phyloP scores from a whole-genome alignment of 2,113 vertebrate genomes.

The Syrmaticus mikado region DNA sequence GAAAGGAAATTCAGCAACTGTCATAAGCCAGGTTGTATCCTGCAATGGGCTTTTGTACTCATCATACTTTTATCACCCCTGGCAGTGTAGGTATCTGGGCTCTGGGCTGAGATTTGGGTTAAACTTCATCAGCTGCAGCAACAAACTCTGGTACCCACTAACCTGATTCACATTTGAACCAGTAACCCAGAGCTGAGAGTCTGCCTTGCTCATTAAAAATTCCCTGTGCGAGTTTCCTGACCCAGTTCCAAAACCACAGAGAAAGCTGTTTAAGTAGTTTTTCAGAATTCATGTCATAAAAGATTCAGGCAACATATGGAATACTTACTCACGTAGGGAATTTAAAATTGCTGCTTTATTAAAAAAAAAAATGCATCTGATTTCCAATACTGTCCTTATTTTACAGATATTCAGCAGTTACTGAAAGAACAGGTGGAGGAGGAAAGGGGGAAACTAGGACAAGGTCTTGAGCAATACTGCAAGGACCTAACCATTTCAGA shows the following conservation, averaged over 20 bases:
- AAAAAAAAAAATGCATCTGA: neutral
- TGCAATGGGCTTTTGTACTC: neutral
- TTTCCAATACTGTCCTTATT: neutral
- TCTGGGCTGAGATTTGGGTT: neutral
- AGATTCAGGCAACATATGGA: conserved; percentile 63
- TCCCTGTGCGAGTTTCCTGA: conserved; percentile 47
- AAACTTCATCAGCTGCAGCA: neutral
- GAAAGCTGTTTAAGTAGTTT: conserved; percentile 49
- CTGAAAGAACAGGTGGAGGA: neutral
- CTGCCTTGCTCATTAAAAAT: conserved; percentile 51
- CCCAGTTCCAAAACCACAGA: conserved; percentile 59
- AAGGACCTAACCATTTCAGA: neutral
- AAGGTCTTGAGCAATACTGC: neutral
- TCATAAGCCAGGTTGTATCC: neutral
- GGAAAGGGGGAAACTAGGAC: conserved; percentile 14
- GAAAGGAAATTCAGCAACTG: neutral
- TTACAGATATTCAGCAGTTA: neutral
- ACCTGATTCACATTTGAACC: conserved; percentile 45
- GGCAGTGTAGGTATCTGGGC: neutral
- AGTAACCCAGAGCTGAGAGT: conserved; percentile 58
- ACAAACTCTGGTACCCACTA: conserved; percentile 37
- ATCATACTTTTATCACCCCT: rapidly evolving
- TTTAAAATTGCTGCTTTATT: conserved; percentile 26
- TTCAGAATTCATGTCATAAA: conserved; percentile 55
- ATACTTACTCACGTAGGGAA: conserved; percentile 44